Base-by-base conservation (phyloP, 2,797 vertebrate species). In the Pangasius macronema region DNA sequence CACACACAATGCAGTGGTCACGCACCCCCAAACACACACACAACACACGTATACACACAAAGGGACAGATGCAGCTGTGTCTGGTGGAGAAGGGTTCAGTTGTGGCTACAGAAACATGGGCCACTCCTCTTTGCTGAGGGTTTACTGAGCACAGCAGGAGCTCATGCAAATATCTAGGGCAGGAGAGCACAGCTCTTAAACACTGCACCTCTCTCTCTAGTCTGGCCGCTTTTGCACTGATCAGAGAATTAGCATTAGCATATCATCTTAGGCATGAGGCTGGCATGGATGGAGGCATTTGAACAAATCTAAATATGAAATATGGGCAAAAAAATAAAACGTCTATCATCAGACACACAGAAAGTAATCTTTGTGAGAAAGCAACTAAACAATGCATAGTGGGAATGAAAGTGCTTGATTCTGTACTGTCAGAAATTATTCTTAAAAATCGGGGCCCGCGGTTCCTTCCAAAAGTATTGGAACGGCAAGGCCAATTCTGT, bases 151-250 rank as follows among this genome's bases (percentile, higher is more conserved):
- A 85, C 86, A 73, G 76, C 87, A 82, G 63, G 53, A 85, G 68
- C 86, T 84, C 85, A 88, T 88, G 88, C 85, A 91, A 89, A 91
- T 89, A 87, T 89, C 87, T 84, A 75, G 72, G 39, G 83, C 9
- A 39, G 20, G 77, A 86, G 70, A 61, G 76, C 80, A 46, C 2
- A 1, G 55, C 61, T 53, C 86, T 80, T 85, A 88, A 89, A 89
- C 70, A 70, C 88, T 13, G 53, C 53, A 75, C 8, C 59, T 65
- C 24, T 82, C 39, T 65, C 6, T 82, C 80, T 42, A 46, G 39
- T 46, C 11, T 14, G 24, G 18, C 33, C 77, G 20, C 49, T n/a
- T 76, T 53, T 77, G 49, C 13, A 7, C 75, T 77, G 16, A 53
- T 55, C n/a, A 33, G 10, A 39, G 55, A 61, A 39, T 63, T 82